phyloP scores from a whole-genome alignment of 2,113 vertebrate species.

The Agelaius tricolor region DNA sequence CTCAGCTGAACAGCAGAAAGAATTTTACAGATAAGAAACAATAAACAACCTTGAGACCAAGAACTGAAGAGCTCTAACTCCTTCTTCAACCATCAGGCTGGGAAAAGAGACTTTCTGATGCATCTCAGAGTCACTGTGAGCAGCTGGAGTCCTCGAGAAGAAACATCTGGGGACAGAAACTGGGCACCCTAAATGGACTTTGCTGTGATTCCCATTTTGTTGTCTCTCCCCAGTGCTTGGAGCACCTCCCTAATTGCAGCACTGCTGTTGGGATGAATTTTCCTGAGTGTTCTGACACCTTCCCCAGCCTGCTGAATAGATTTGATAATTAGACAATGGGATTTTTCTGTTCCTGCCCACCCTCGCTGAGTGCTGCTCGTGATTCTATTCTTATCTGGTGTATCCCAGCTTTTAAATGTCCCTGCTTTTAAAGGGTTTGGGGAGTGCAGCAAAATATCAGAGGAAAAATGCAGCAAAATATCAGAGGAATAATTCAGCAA shows the following conservation, averaged over 20 bases:
- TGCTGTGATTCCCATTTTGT: background rate
- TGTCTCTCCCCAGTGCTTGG: background rate
- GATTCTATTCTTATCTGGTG: constrained; percentile 34
- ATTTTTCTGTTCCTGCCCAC: constrained; percentile 42
- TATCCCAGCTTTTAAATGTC: background rate
- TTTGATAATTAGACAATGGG: constrained; percentile 12
- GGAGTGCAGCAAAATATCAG: background rate
- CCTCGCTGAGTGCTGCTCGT: background rate
- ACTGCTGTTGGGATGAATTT: background rate
- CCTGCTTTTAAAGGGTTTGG: background rate
- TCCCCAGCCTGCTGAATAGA: constrained; percentile 1
- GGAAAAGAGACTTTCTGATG: no score
- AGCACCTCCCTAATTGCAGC: background rate
- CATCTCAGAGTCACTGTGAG: no score
- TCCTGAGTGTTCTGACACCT: constrained; percentile 2
- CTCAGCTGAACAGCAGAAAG: no score
- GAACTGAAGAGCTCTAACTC: no score
- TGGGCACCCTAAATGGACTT: no score
- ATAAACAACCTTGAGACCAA: no score
- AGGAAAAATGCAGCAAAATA: background rate
- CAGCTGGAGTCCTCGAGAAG: no score
- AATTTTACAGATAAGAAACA: no score
- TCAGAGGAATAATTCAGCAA: background rate
- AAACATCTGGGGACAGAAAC: background rate
- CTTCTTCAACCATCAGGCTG: no score